Base-by-base conservation (phyloP, 2,113 vertebrate species). In the Mus spicilegus region DNA sequence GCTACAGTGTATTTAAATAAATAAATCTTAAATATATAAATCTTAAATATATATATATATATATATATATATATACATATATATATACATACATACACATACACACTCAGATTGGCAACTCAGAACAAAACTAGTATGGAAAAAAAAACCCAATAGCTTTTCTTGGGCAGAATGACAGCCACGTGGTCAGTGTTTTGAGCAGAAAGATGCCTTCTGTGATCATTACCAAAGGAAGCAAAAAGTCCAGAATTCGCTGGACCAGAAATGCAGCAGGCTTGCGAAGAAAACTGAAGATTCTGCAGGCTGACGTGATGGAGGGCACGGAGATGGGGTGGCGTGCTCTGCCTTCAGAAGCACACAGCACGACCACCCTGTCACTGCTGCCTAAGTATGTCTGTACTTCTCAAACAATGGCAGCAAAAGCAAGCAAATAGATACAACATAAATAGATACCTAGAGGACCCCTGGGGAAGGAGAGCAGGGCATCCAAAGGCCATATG, bases 191-290 rank as follows among this genome's bases (percentile, higher is more conserved):
- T 65, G 51, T n/a, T 20, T 54, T 58, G 33, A 91, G 90, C 87
- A 22, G 77, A 87, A 87, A 90, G 46, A 36, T 69, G 24, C 77
- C 49, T 46, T 61, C 77, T 84, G 5, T 30, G 70, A 19, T 0
- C 73, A 42, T 80, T 77, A 87, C 16, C n/a, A 82, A 92, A 81
- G 65, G 33, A 94, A 39, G 92, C 69, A 24, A 46, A n/a, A 75
- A 30, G 36, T 30, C 12, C 65, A 77, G 26, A 1, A 91, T 14
- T 89, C 5, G 54, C 22, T 65, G 63, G 42, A 30, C 36, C 65
- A n/a, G 51, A 91, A 95, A 93, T 10, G 61, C 1, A 13, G 42
- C 95, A 73, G 20, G 36, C 88, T 20, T 49, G 19, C 51, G 26
- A 70, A 36, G 16, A 19, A 56, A 84, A n/a, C 5, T 0, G 16